Evolutionary conservation across 2,888 invertebrate species (phyloP), one percentile per base, ranked within the genome.

Genomic region (Poecilus cupreus): DNA sequence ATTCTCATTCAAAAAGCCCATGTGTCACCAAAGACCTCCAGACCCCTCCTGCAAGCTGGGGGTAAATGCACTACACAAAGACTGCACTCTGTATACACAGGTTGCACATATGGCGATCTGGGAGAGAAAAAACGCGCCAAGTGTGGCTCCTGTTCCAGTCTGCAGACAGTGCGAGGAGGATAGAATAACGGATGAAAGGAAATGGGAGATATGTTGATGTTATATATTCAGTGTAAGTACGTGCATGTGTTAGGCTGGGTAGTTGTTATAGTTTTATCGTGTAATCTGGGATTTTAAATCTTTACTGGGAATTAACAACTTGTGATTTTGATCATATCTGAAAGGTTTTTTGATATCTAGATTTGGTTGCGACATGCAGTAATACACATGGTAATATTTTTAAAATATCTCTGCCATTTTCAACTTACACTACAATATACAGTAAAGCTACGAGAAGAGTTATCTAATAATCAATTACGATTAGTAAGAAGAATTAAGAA

Each of bases 61-160:
- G 64, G 64, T 68, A 68, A 51, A 64, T 8, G 18, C 37, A 68
- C 51, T 51, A 13, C 26, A 68, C 64, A 68, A 68, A 68, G 64
- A 68, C 64, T 32, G 32, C 64, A 26, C 10, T 68, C 64, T 37
- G 18, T 68, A 18, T 68, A 68, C 37, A 68, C 64, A 68, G 64
- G 64, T 68, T 68, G 39, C 64, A 68, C 64, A 68, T 68, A 68
- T 68, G 64, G 64, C 64, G 39, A 68, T 68, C 64, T 68, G 64
- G 64, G 64, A 68, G 64, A 32, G 37, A 68, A 68, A 68, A 68
- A 68, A 68, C 64, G 51, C 51, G 6, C 51, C 51, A 51, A 51
- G 20, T 51, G 51, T 13, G 51, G 51, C 18, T 13, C 46, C 46
- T 46, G 46, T 46, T 13, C 32, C 11, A 26, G 32, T 13, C 6